These are phyloP conservation scores for Spea multiplicata DNA, from an alignment of 2,113 vertebrate species.

Conservation along the genomic window DNA sequence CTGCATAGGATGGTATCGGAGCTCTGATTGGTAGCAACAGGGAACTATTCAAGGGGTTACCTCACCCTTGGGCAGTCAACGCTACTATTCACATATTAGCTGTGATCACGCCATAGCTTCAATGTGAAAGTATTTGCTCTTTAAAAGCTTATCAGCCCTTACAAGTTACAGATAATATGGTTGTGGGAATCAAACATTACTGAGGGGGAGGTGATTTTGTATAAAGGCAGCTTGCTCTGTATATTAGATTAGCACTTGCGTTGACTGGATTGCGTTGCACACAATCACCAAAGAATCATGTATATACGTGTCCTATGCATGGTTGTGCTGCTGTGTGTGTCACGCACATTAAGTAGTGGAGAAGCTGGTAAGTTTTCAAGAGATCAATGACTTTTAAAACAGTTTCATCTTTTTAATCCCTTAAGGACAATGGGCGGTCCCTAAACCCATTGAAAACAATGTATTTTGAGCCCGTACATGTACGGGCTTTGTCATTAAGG, in stretches of 20 bases:
- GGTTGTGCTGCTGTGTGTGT: neutral
- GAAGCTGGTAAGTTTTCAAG: neutral
- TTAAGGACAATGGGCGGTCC: too few relatives aligned
- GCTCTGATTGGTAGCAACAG: too few relatives aligned
- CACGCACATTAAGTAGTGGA: neutral
- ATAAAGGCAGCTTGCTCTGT: neutral
- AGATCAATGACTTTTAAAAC: neutral
- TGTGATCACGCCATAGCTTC: too few relatives aligned
- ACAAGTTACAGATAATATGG: neutral
- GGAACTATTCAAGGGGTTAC: too few relatives aligned
- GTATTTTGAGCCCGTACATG: too few relatives aligned
- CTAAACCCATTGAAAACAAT: too few relatives aligned
- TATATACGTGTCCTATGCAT: neutral
- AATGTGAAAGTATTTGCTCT: neutral
- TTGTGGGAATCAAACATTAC: neutral
- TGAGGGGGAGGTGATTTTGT: neutral
- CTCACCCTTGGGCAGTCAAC: too few relatives aligned
- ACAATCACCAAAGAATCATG: neutral
- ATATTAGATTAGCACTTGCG: neutral
- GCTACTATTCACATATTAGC: too few relatives aligned
- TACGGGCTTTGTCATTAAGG: neutral
- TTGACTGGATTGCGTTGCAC: too few relatives aligned
- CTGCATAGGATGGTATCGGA: too few relatives aligned
- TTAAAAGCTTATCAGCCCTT: neutral
- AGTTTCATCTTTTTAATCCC: neutral